A percentile compares a stretch with the other conserved stretches of the same genome.
These are phyloP conservation scores for Dasyornis broadbenti DNA, from an alignment of 2,113 vertebrate species.

Conservation along the genomic window DNA sequence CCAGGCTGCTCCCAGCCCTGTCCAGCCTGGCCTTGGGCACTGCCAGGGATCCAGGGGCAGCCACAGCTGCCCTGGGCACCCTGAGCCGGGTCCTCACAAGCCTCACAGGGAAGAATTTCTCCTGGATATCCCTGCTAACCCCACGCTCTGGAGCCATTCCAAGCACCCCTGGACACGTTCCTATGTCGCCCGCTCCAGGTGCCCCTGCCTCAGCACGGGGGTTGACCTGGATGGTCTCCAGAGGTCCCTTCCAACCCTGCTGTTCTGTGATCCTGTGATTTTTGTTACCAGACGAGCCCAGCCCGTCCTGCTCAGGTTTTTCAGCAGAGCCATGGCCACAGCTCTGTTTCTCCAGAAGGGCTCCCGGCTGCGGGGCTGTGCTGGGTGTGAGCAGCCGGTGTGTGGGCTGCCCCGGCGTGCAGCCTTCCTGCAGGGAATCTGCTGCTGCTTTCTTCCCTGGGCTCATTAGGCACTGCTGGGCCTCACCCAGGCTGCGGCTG, in stretches of 20 bases:
- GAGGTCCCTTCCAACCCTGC: not conserved
- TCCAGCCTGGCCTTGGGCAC: not conserved
- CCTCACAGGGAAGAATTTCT: not conserved
- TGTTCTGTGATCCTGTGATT: not conserved
- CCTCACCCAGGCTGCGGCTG: not conserved
- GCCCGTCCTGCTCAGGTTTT: accelerated
- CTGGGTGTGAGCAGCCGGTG: conserved; percentile 20
- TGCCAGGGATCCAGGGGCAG: not conserved
- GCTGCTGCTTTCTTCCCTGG: accelerated
- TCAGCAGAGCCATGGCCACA: accelerated
- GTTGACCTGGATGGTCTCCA: not conserved
- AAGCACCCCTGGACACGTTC: not conserved
- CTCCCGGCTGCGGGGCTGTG: not conserved
- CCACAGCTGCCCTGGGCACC: not conserved
- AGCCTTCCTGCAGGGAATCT: not conserved
- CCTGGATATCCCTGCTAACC: not conserved
- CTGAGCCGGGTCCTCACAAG: not conserved
- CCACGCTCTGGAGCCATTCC: not conserved
- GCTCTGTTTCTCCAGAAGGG: not conserved
- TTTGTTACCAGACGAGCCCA: not conserved
- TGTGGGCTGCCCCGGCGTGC: conserved; percentile 9
- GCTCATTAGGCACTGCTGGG: not conserved
- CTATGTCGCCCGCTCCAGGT: not conserved
- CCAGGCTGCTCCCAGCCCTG: accelerated
- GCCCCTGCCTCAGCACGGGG: not conserved